Percentiles rank a stretch among this genome's conserved stretches.
Conservation (phyloP, 35 echinoderm and acorn worm genomes). For the Hemicentrotus pulcherrimus region DNA sequence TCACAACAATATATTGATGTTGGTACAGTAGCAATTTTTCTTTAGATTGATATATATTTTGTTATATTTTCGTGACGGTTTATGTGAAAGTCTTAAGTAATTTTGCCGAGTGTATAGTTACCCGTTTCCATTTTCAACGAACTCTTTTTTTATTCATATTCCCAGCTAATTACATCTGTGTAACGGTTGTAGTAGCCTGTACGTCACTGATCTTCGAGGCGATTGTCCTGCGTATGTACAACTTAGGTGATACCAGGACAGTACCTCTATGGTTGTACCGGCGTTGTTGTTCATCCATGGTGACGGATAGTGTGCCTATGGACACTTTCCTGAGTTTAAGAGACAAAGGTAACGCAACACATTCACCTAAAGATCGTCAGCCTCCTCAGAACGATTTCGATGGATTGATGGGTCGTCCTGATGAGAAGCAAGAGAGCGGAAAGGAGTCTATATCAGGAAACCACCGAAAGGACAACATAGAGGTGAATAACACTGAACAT, state of each 20-base stretch:
- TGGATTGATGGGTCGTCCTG: neutral
- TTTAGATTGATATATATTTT: neutral
- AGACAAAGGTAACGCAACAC: neutral
- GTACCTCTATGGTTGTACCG: neutral
- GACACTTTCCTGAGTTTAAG: neutral
- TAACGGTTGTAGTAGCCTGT: neutral
- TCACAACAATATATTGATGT: no score
- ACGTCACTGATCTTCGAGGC: neutral
- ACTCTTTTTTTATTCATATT: neutral
- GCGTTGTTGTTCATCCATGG: neutral
- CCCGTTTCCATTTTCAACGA: neutral
- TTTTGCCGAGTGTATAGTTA: neutral
- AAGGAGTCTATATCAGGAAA: neutral
- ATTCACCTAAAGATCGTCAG: neutral
- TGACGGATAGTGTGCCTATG: neutral
- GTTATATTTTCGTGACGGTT: neutral
- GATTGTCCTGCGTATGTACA: slow-evolving; percentile 29
- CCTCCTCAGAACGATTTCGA: neutral
- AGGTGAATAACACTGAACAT: neutral
- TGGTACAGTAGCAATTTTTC: neutral
- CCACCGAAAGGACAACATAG: neutral
- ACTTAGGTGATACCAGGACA: neutral
- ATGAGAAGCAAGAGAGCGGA: neutral
- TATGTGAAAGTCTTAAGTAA: neutral
- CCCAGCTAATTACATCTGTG: slow-evolving; percentile 27